Evolutionary conservation across 2,113 vertebrate genomes (phyloP).

Genomic region (Eretmochelys imbricata): DNA sequence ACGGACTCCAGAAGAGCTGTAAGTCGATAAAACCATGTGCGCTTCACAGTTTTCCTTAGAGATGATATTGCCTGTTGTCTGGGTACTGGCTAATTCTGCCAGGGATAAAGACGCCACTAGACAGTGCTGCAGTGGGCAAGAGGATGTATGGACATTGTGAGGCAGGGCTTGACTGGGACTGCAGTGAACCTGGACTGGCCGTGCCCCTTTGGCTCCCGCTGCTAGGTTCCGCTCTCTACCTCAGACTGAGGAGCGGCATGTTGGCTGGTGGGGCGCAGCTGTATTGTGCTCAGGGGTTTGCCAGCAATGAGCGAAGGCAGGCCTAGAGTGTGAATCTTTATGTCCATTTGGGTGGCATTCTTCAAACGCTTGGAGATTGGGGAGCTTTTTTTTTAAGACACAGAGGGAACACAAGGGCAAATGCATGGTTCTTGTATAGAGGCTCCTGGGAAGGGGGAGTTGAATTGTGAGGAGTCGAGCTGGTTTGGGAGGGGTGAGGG

Average conservation of each 20-base stretch:
- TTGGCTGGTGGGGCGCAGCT: not conserved
- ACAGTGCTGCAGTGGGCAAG: not conserved
- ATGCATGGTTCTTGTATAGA: not conserved
- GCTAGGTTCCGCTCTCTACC: not conserved
- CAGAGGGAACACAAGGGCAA: not conserved
- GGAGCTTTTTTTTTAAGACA: not conserved
- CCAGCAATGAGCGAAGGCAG: not conserved
- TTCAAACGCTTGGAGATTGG: not conserved
- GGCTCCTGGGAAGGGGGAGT: not conserved
- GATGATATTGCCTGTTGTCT: no score
- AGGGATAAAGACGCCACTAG: not conserved
- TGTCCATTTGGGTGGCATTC: not conserved
- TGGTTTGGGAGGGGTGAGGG: not conserved
- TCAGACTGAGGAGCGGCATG: not conserved
- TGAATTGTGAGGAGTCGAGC: not conserved
- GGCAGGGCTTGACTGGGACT: not conserved
- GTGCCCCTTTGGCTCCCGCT: not conserved
- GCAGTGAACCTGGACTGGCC: not conserved
- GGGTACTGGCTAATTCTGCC: not conserved
- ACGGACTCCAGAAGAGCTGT: not conserved
- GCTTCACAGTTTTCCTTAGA: not conserved
- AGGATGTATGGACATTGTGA: not conserved
- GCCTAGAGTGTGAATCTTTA: not conserved
- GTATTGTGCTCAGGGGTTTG: not conserved
- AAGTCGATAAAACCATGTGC: not conserved